Conservation (phyloP, 2,113 vertebrate species). For the Piaya cayana region DNA sequence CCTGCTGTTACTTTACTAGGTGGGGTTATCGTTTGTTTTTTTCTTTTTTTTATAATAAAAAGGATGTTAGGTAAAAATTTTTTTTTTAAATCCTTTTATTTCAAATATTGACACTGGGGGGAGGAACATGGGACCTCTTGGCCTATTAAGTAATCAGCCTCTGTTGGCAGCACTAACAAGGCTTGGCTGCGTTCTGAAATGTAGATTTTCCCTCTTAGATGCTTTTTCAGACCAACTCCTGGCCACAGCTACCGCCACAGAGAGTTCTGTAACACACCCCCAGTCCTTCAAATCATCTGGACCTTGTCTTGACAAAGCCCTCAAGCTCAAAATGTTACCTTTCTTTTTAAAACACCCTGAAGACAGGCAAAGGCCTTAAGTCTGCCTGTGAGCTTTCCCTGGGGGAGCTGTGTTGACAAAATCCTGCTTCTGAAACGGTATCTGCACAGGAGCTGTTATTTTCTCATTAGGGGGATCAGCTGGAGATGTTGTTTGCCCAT, state of each 20-base stretch:
- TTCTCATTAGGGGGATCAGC: background rate
- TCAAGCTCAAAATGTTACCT: background rate
- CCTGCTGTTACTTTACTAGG: background rate
- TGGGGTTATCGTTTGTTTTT: background rate
- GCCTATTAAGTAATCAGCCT: background rate
- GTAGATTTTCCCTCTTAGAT: background rate
- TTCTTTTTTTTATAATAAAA: background rate
- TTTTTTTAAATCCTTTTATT: background rate
- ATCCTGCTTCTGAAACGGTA: background rate
- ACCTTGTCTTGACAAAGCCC: background rate
- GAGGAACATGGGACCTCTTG: background rate
- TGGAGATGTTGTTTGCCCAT: slow-evolving; percentile 10
- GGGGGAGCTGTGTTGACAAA: background rate
- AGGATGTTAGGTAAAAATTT: background rate
- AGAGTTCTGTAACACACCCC: background rate
- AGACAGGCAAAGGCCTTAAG: background rate
- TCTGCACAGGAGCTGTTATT: background rate
- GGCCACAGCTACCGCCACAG: background rate
- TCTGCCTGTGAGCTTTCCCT: background rate
- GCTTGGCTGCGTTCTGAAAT: background rate
- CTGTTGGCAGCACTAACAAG: background rate
- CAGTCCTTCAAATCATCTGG: background rate
- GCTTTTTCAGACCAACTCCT: background rate
- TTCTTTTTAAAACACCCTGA: background rate
- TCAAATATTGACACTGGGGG: background rate